Base-by-base conservation (phyloP, 1,140 invertebrate genomes). In the Phenacoccus solenopsis region DNA sequence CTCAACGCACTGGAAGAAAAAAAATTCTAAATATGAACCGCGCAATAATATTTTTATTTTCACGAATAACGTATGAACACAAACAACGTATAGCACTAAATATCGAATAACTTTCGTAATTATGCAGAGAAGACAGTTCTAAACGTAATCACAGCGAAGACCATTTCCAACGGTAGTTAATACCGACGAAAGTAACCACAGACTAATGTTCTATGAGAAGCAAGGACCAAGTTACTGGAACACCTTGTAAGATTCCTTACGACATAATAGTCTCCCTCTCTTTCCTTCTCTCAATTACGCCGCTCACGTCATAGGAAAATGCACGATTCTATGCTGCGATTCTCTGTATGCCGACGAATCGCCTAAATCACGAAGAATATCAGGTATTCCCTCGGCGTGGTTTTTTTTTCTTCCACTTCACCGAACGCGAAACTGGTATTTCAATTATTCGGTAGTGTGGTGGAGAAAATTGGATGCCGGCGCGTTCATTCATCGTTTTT, bases 71-170 rank as follows among this genome's bases (percentile, higher is more conserved):
- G 30, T 7, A 13, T 32, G 30, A 32, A 32, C 5, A 5, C 30
- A 32, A 32, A 32, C 30, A 32, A 5, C 30, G 30, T 5, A 32
- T 32, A 32, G 30, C 30, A 32, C 30, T 32, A 32, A 32, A 32
- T 32, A 32, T 32, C 30, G 30, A 49, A 49, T 49, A 49, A 49
- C 38, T 49, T 49, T 49, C 38, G 38, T 49, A 49, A 49, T 49
- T 49, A 49, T 49, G 13, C 38, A 49, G 38, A n/a, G n/a, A 49
- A 49, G 38, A 49, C 38, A 9, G 38, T 49, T 9, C 38, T 49
- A 49, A 49, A 49, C 38, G 38, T 49, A 49, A 49, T 49, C 38
- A 49, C 38, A 49, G 38, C 38, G 38, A 49, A 49, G 38, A 49
- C 38, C 38, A 49, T 49, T 49, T 49, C 38, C 38, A 49, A 49